phyloP scores from a whole-genome alignment of 2,888 invertebrate species.

The Melanchra persicariae region DNA sequence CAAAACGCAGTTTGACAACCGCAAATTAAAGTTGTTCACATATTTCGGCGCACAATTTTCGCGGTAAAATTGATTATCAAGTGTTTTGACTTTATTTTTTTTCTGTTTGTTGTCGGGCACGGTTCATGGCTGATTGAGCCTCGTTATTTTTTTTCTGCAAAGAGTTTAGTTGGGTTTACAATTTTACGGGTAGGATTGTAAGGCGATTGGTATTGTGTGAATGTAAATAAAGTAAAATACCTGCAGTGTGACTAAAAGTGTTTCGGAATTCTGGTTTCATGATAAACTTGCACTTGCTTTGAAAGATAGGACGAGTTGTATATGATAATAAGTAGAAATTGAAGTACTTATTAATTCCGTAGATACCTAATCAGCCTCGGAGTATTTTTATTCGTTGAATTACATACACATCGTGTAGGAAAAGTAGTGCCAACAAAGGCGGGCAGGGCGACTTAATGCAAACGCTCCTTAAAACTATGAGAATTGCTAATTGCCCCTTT shows the following conservation, averaged over 20 bases:
- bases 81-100: conserved; percentile 71
- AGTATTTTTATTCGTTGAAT: too few species aligned
- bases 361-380: too few species aligned
- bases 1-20: conserved; percentile 25
- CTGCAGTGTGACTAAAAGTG: conserved; percentile 38
- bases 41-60: conserved; percentile 73
- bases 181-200: conserved; percentile 47
- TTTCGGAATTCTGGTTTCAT: conserved; percentile 14
- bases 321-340: too few species aligned
- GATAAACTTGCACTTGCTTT: conserved; percentile 16
- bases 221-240: conserved; percentile 23
- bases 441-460: too few species aligned
- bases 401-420: too few species aligned
- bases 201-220: conserved; percentile 34
- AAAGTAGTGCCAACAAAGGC: too few species aligned
- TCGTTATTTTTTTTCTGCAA: conserved; percentile 62
- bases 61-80: conserved; percentile 86
- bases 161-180: conserved; percentile 36
- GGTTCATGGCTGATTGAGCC: conserved; percentile 61
- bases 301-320: background rate
- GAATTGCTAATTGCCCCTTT: too few species aligned
- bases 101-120: conserved; percentile 61
- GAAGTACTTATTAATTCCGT: too few species aligned
- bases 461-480: too few species aligned
- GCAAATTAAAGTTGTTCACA: conserved; percentile 63